Evolutionary conservation across 35 echinoderm and acorn worm species (phyloP).

Genomic region (Ophiothrix spiculata): DNA sequence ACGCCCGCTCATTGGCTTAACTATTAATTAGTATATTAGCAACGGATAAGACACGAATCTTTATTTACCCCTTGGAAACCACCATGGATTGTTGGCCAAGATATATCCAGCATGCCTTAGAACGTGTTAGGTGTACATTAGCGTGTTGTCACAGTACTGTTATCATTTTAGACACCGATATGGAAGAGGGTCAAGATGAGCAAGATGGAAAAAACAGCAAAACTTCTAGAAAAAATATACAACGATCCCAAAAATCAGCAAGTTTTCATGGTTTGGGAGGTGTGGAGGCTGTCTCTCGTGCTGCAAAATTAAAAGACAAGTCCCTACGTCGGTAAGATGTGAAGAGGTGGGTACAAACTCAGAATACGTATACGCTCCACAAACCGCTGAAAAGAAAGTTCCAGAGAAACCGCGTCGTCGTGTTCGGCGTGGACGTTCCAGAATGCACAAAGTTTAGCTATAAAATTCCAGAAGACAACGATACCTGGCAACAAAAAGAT

Average conservation of each 20-base stretch:
- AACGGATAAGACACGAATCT: too few relatives aligned
- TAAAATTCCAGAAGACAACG: too few relatives aligned
- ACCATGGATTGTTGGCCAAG: slow-evolving; percentile 52
- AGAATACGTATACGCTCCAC: slow-evolving; percentile 41
- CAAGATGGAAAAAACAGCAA: background rate
- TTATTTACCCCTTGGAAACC: too few relatives aligned
- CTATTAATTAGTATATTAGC: too few relatives aligned
- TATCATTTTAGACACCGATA: slow-evolving; percentile 12
- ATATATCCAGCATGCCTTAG: background rate
- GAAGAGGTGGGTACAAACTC: slow-evolving; percentile 21
- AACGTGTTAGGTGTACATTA: slow-evolving; percentile 16
- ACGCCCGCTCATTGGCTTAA: too few relatives aligned
- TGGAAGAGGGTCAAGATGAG: slow-evolving; percentile 7
- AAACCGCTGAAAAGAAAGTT: slow-evolving; percentile 37
- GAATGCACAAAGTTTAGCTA: too few relatives aligned
- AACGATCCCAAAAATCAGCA: slow-evolving; percentile 39
- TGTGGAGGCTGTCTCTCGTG: slow-evolving; percentile 39
- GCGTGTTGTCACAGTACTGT: slow-evolving; percentile 32
- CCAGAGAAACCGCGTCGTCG: slow-evolving; percentile 46
- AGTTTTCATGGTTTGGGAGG: slow-evolving; percentile 68
- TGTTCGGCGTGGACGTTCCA: slow-evolving; percentile 61
- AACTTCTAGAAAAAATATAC: slow-evolving; percentile 30
- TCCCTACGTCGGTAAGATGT: slow-evolving; percentile 6
- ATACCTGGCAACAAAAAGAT: too few relatives aligned
- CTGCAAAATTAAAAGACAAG: background rate